These are phyloP conservation scores for Typhlichthys eigenmanni DNA, from an alignment of 2,797 vertebrate genomes.

Conservation along the genomic window DNA sequence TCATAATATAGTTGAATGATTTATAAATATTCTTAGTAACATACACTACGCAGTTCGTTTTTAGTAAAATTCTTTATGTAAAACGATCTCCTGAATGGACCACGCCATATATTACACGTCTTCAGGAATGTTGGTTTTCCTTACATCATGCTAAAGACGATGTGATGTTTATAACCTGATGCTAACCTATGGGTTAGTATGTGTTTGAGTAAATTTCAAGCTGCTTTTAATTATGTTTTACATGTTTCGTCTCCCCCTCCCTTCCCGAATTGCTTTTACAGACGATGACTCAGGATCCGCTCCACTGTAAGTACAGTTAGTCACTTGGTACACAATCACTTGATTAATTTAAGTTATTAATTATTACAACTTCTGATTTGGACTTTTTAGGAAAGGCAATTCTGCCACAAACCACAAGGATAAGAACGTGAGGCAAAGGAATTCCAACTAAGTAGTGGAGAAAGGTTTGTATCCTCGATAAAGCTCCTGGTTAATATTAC, in stretches of 20 bases:
- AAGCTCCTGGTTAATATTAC: background rate
- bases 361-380: conserved; percentile 14
- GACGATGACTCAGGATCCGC: conserved; percentile 93
- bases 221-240: background rate
- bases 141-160: conserved; percentile 19
- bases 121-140: no score
- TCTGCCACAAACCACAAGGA: conserved; percentile 87
- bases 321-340: background rate
- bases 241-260: conserved; percentile 16
- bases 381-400: conserved; percentile 87
- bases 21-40: conserved; percentile 7
- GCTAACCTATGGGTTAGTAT: conserved; percentile 35
- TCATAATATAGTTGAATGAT: background rate
- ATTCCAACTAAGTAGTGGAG: conserved; percentile 81
- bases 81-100: conserved; percentile 6
- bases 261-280: conserved; percentile 49
- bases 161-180: conserved; percentile 42
- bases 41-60: conserved; percentile 29
- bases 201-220: conserved; percentile 11
- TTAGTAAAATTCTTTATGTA: conserved; percentile 36
- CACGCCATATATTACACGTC: no score
- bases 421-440: conserved; percentile 93
- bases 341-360: background rate
- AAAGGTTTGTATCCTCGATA: conserved; percentile 19
- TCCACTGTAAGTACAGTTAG: conserved; percentile 86